These are phyloP conservation scores for Urocynchramus pylzowi DNA, from an alignment of 2,113 vertebrate genomes.

Conservation along the genomic window DNA sequence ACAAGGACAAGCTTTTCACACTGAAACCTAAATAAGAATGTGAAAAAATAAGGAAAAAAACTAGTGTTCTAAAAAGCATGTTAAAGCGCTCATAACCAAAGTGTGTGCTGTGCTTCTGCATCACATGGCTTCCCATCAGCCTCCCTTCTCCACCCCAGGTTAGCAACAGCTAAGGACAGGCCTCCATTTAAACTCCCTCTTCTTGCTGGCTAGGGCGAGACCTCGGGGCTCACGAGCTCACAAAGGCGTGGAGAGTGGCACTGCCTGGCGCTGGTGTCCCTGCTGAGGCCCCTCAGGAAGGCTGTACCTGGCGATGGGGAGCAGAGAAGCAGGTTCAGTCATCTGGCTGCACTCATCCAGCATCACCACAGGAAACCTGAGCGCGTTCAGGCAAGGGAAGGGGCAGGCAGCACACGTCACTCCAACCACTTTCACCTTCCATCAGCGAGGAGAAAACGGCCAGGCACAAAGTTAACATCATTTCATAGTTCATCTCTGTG, in stretches of 20 bases:
- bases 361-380: constrained; percentile 77
- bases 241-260: background rate
- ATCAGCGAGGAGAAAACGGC: fast-evolving
- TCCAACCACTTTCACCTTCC: constrained; percentile 76
- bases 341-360: constrained; percentile 83
- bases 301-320: constrained; percentile 78
- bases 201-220: background rate
- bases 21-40: constrained; percentile 68
- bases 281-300: background rate
- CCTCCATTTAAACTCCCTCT: background rate
- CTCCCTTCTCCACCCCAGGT: background rate
- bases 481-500: background rate
- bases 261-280: background rate
- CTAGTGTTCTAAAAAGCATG: background rate
- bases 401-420: constrained; percentile 79
- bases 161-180: background rate
- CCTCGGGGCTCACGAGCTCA: fast-evolving
- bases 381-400: constrained; percentile 70
- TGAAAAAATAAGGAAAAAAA: background rate
- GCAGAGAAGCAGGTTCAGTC: constrained; percentile 78
- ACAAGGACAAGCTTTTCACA: constrained; percentile 82
- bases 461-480: background rate
- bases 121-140: background rate
- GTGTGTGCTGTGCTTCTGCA: fast-evolving
- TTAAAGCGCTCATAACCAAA: background rate